Base-by-base conservation (phyloP, 1,140 invertebrate genomes). In the Lamellibrachia luymesi region DNA sequence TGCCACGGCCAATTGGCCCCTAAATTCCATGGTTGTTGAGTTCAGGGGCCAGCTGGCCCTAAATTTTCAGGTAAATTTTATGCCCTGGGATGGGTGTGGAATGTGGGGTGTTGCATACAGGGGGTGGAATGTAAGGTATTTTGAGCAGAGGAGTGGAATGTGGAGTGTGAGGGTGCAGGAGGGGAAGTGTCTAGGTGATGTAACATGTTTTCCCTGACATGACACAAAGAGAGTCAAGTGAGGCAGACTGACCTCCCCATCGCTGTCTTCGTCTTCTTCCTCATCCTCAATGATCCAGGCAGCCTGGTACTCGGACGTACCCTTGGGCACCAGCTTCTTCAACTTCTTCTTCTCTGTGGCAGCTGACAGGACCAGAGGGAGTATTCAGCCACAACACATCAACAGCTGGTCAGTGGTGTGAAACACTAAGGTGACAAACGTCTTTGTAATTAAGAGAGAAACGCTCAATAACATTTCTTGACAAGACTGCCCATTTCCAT, bases 281-380 rank as follows among this genome's bases (percentile, higher is more conserved):
- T 96, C 97, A 95, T 97, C 97, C 27, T 98, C 98, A 5, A 98
- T 97, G 95, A 99, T 99, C 99, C 99, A 99, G 56, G 98, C 98
- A 50, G 99, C 98, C 96, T 99, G 99, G 96, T 99, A 99, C 93
- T 98, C 98, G 22, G 98, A 99, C 95, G 98, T 98, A 90, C 99
- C 99, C 96, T 98, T 98, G 0, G 98, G 98, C 50, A 99, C 98
- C 95, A 97, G 97, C 95, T 98, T 98, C 0, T 98, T 96, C 93
- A 97, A 97, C 96, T 97, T 97, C 93, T 94, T 95, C 91, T 51
- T 91, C 91, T 91, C 51, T 13, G 49, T 91, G 5, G 10, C 91
- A 10, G 91, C 91, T 91, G 91, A 91, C 2, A 22, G 64, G 2
- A 80, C 64, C 64, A 80, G 2, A 80, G 4, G 25, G n/a, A 95